Percentiles rank a stretch among this genome's conserved stretches.
Conservation (phyloP, 2,797 vertebrate species). For the Sebastolobus alascanus region DNA sequence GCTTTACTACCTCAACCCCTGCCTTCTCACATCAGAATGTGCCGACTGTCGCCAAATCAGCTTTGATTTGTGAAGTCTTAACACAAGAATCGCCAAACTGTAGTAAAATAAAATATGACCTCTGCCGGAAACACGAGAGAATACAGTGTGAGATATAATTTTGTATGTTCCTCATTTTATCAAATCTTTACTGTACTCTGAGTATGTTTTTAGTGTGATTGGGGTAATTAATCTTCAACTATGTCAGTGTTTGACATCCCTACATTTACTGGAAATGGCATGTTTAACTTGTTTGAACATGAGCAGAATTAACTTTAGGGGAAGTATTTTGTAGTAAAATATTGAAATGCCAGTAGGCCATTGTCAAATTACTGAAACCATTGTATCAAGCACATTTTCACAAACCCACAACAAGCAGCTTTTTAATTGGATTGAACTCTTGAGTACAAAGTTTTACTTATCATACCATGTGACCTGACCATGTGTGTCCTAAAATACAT, state of each 20-base stretch:
- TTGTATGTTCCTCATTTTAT: not conserved
- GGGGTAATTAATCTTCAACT: not conserved
- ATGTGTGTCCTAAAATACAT: constrained; percentile 36
- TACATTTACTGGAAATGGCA: not conserved
- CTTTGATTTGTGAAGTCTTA: not conserved
- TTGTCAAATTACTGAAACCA: not conserved
- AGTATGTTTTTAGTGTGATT: not conserved
- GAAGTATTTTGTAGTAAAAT: not conserved
- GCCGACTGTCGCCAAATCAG: not conserved
- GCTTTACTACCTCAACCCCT: not conserved
- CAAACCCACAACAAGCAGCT: constrained; percentile 23
- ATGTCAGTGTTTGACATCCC: not conserved
- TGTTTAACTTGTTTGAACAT: constrained; percentile 6
- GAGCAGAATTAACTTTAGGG: not conserved
- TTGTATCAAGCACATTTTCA: not conserved
- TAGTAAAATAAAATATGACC: not conserved
- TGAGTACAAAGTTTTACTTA: constrained; percentile 18
- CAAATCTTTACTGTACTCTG: not conserved
- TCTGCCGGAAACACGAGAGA: not conserved
- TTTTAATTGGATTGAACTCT: constrained; percentile 43
- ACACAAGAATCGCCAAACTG: not conserved
- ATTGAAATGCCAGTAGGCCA: not conserved
- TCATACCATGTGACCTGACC: constrained; percentile 38
- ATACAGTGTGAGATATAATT: not conserved
- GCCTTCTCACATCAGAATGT: not conserved